Base-by-base conservation (phyloP, 2,888 invertebrate genomes). In the Acrobasis consociella region DNA sequence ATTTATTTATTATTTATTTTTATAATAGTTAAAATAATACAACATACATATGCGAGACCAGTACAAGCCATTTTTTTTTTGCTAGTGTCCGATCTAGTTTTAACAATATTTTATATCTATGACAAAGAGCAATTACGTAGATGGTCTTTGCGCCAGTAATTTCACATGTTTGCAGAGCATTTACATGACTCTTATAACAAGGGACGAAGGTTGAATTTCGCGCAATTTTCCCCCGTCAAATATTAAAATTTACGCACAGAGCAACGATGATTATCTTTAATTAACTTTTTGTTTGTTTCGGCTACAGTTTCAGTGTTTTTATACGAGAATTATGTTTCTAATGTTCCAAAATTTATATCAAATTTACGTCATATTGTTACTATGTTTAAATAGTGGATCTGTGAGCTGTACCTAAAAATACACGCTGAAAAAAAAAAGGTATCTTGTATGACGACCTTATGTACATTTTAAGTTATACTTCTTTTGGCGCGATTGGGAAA, bases 271-370 rank as follows among this genome's bases (percentile, higher is more conserved):
- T 72, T 71, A 72, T 71, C 70, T 68, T 71, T 70, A 72, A 74
- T 74, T 70, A 72, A 69, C 69, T 72, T 70, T 74, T 72, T 72
- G 71, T 71, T 72, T 66, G 63, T 66, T 64, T 62, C 53, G 51
- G 22, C 52, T 49, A 49, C n/a, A 51, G 42, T 17, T 60, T 52
- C 38, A 39, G 9, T 51, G 51, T 38, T 50, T 60, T 60, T 51
- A 39, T 42, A 22, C 5, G 22, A n/a, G 16, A 42, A 52, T 52
- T 51, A 39, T 39, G 38, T 39, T 55, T 55, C 3, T 55, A 39
- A 52, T 31, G 31, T n/a, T 13, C n/a, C 10, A 31, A 68, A 65
- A 72, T 62, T 61, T 65, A 31, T 31, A 7, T 7, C 5, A 31
- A 7, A 31, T 31, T 31, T 31, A 31, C 31, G 31, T 31, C 31